Percentiles rank a stretch among this genome's conserved stretches.
phyloP scores from a whole-genome alignment of 2,113 vertebrate genomes.

The Miniopterus natalensis region DNA sequence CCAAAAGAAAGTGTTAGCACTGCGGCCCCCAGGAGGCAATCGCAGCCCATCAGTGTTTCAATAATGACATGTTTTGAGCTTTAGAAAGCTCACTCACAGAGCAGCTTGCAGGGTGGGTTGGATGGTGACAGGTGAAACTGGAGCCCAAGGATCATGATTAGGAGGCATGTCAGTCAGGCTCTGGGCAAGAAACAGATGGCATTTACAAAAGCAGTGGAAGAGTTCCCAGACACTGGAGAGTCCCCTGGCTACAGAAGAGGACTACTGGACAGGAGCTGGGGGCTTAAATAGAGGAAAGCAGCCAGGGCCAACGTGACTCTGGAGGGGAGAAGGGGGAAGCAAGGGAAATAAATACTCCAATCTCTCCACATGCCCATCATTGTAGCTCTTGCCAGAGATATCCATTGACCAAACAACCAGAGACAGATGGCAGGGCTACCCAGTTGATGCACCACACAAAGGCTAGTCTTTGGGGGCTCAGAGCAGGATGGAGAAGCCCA shows the following conservation, averaged over 20 bases:
- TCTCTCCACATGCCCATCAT: neutral
- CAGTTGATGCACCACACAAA: neutral
- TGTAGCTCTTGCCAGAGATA: neutral
- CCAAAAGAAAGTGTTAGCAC: neutral
- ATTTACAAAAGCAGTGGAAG: conserved; percentile 62
- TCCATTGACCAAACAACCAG: conserved; percentile 5
- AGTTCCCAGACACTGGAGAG: conserved; percentile 49
- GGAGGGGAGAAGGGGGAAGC: neutral
- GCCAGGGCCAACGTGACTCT: neutral
- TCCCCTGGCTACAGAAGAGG: neutral
- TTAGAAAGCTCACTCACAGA: conserved; percentile 40
- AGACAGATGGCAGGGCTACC: neutral
- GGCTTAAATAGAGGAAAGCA: neutral
- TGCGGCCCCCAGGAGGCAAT: neutral
- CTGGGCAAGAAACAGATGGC: conserved; percentile 72
- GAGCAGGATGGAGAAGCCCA: neutral
- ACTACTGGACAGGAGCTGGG: neutral
- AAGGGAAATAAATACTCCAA: neutral
- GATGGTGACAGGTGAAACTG: conserved; percentile 56
- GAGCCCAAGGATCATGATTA: conserved; percentile 60
- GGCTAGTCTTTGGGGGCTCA: neutral
- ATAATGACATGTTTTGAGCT: neutral
- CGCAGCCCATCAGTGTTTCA: neutral
- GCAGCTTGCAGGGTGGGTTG: conserved; percentile 36
- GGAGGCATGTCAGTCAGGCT: conserved; percentile 30